Evolutionary conservation across 2,113 vertebrate species (phyloP), one percentile per base, ranked within the genome.

Genomic region (Pteronura brasiliensis): DNA sequence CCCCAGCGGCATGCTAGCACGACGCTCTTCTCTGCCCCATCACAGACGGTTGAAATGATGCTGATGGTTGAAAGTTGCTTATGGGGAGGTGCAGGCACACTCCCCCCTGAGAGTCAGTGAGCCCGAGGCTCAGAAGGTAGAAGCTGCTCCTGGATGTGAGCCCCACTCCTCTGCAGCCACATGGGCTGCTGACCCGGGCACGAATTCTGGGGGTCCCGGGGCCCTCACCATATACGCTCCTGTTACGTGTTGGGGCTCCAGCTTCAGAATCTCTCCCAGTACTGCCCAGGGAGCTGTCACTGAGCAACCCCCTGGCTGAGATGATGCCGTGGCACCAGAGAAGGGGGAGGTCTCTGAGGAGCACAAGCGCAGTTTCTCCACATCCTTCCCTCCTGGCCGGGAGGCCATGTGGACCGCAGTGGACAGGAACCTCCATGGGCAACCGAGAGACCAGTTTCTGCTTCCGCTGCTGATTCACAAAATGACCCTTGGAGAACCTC

Each of bases 91-190:
- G 1, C n/a, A 25, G 29, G 20, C 4, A 1, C 44, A 39, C 49
- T 7, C 4, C 3, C 3, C 15, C 76, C n/a, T 1, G 4, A 63
- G 47, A 47, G 36, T 42, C 44, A 42, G 4, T 7, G n/a, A 36
- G 39, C 42, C 47, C 31, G 14, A n/a, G 47, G 4, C 42, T 14
- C 52, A 8, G 39, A 23, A 10, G 4, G 10, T 57, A 13, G 39
- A 52, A 31, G 1, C n/a, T 6, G 4, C 7, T n/a, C 23, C 12
- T n/a, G 23, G 27, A 20, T 1, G 3, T 20, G 57, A 13, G 0
- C 25, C 36, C 25, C 25, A 11, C 55, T 86, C 42, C 39, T 61
- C 8, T 0, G 4, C 3, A 55, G 21, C 49, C 36, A 9, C 29
- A 20, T 0, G 14, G 14, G 34, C 42, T 49, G 0, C 47, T 59